These are phyloP conservation scores for Luperina nickerlii DNA, from an alignment of 2,888 invertebrate species.

Conservation along the genomic window DNA sequence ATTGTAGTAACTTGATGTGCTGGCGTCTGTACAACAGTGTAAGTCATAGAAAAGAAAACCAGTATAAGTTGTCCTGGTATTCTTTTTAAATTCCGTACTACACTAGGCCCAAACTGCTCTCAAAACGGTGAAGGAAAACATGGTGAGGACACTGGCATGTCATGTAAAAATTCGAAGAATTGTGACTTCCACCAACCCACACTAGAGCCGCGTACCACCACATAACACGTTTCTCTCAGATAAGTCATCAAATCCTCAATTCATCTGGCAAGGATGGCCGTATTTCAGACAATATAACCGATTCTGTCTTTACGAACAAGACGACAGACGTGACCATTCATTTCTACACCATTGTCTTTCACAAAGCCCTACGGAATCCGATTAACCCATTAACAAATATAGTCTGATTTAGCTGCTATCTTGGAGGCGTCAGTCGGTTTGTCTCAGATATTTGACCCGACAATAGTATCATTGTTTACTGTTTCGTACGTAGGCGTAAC, in stretches of 20 bases:
- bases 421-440: not conserved
- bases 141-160: not conserved
- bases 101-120: not conserved
- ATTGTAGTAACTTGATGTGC: no score
- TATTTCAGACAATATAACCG: not conserved
- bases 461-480: not conserved
- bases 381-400: slow-evolving; percentile 1
- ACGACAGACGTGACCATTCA: slow-evolving; percentile 11
- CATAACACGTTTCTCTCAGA: not conserved
- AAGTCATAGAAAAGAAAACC: not conserved
- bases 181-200: not conserved
- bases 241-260: not conserved
- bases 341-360: slow-evolving; percentile 13
- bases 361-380: slow-evolving; percentile 4
- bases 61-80: no score
- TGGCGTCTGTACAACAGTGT: no score
- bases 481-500: not conserved
- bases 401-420: slow-evolving; percentile 25
- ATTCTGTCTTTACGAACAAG: slow-evolving; percentile 1
- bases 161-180: not conserved
- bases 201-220: not conserved
- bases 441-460: not conserved
- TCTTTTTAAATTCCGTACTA: not conserved
- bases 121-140: not conserved
- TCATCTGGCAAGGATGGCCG: not conserved